Conservation (phyloP, 2,113 vertebrate species). For the Etheostoma spectabile region DNA sequence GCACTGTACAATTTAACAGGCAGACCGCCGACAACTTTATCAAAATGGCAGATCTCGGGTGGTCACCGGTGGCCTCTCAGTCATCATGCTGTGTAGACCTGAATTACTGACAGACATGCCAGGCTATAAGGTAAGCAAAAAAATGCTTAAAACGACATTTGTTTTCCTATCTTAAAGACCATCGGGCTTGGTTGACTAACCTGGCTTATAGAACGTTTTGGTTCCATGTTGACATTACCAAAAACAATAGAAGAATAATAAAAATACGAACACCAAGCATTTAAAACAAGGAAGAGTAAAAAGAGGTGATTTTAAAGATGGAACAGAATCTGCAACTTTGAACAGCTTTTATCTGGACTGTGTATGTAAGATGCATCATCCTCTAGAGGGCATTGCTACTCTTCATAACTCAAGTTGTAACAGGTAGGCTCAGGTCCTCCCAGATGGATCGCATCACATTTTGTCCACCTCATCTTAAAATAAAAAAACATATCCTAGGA, state of each 20-base stretch:
- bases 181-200: not conserved
- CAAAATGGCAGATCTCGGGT: too few species aligned
- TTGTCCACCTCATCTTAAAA: not conserved
- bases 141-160: not conserved
- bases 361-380: not conserved
- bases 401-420: not conserved
- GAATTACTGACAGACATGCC: not conserved
- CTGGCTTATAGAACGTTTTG: not conserved
- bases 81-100: not conserved
- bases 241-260: too few species aligned
- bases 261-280: not conserved
- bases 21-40: too few species aligned
- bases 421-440: too few species aligned
- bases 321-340: not conserved
- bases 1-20: not conserved
- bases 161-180: not conserved
- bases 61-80: not conserved
- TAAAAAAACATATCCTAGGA: not conserved
- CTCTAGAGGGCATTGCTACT: constrained; percentile 60
- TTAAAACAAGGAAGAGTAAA: not conserved
- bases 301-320: not conserved
- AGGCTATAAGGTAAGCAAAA: not conserved
- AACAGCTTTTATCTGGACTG: not conserved
- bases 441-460: not conserved
- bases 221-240: not conserved